Evolutionary conservation across 2,797 vertebrate species (phyloP).

Genomic region (Bothrops alternatus): DNA sequence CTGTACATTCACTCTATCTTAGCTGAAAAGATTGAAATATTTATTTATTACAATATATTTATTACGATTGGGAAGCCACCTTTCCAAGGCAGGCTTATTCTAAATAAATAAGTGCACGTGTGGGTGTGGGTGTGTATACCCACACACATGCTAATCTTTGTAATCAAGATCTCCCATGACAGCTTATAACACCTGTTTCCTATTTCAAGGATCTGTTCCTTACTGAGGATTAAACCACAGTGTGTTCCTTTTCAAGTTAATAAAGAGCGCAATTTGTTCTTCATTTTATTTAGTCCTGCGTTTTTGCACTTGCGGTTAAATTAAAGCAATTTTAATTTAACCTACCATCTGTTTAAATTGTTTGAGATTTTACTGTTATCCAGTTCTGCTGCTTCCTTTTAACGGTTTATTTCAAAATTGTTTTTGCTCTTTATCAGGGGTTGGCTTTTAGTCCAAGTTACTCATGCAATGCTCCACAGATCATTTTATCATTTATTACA

Average conservation of each 20-base stretch:
- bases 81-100: neutral
- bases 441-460: neutral
- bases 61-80: neutral
- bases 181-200: neutral
- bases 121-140: neutral
- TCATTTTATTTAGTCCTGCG: neutral
- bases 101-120: neutral
- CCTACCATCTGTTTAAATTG: neutral
- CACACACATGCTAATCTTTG: neutral
- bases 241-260: neutral
- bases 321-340: neutral
- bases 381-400: neutral
- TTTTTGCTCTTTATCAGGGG: neutral
- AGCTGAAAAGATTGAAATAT: neutral
- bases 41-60: neutral
- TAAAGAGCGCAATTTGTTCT: neutral
- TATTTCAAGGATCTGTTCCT: neutral
- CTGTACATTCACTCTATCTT: neutral
- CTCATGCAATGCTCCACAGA: neutral
- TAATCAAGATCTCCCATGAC: neutral
- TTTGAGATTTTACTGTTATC: neutral
- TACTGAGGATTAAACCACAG: neutral
- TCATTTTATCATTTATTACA: neutral
- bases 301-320: neutral
- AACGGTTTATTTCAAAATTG: neutral